phyloP scores from a whole-genome alignment of 2,113 vertebrate genomes.

The Sorex fumeus region DNA sequence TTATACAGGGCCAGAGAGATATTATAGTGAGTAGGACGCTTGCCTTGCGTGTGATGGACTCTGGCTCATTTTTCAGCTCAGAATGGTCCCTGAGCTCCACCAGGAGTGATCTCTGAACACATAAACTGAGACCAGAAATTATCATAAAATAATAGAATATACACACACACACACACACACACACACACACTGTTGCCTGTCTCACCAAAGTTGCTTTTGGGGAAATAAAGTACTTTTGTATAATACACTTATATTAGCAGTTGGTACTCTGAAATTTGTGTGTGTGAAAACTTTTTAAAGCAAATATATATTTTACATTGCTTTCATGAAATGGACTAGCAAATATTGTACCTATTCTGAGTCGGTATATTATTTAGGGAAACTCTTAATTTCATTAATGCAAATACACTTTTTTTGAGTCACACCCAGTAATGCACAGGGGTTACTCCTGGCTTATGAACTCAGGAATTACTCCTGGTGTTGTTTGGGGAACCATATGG shows the following conservation, averaged over 20 bases:
- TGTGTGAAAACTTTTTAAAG: background rate
- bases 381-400: background rate
- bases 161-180: too few species aligned
- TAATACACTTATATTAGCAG: background rate
- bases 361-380: background rate
- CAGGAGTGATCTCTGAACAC: too few species aligned
- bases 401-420: background rate
- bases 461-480: too few species aligned
- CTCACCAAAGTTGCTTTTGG: background rate
- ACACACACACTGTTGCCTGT: background rate
- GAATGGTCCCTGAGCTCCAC: too few species aligned
- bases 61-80: too few species aligned
- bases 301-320: slow-evolving; percentile 15
- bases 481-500: too few species aligned
- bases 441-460: too few species aligned
- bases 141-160: background rate
- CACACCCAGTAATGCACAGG: too few species aligned
- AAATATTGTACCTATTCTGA: background rate
- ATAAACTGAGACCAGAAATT: too few species aligned
- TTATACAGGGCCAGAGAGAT: too few species aligned
- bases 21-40: too few species aligned
- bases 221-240: slow-evolving; percentile 46
- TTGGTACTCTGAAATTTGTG: background rate
- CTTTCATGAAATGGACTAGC: background rate
- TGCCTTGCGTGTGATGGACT: too few species aligned